Base-by-base conservation (phyloP, 2,113 vertebrate genomes). In the Channa argus region DNA sequence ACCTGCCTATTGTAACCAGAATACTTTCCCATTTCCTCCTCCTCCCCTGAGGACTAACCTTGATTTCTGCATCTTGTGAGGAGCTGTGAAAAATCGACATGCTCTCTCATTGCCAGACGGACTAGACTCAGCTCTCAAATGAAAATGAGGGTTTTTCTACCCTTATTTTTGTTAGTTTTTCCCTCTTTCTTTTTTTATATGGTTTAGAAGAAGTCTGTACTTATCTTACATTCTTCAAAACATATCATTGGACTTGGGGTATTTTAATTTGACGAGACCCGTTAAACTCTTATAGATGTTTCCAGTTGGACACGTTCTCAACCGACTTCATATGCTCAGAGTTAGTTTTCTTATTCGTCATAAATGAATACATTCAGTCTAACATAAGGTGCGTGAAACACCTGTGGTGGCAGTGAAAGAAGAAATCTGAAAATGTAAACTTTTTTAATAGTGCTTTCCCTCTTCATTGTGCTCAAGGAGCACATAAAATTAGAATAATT, bases 61-160 rank as follows among this genome's bases (percentile, higher is more conserved):
- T 85, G 73, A 80, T 88, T 88, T 80, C 63, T 74, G 52, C 82
- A 54, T 85, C 86, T 87, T 84, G 74, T 63, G 60, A 77, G 70
- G 71, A 79, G 74, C 63, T 71, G 75, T 47, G 61, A 72, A 63
- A 65, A 65, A 77, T 71, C 34, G 63, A 75, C 67, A 63, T 60
- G 5, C 33, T 68, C 47, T 63, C 5, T 58, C 47, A 69, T 45
- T 66, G 79, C 74, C 86, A 56, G 61, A 82, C 38, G 74, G 14
- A 46, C 66, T 89, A 54, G 33, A 44, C 64, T 69, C 34, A 38
- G 5, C 66, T 76, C 44, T 52, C 10, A 54, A 76, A 36, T 8
- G 43, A 36, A n/a, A 15, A 72, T 12, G 33, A 66, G 34, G 8
- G 7, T 2, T 51, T 79, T 36, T n/a, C 9, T 33, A 15, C 37